Evolutionary conservation across 2,113 vertebrate species (phyloP).

Genomic region (Stigmatopora nigra): DNA sequence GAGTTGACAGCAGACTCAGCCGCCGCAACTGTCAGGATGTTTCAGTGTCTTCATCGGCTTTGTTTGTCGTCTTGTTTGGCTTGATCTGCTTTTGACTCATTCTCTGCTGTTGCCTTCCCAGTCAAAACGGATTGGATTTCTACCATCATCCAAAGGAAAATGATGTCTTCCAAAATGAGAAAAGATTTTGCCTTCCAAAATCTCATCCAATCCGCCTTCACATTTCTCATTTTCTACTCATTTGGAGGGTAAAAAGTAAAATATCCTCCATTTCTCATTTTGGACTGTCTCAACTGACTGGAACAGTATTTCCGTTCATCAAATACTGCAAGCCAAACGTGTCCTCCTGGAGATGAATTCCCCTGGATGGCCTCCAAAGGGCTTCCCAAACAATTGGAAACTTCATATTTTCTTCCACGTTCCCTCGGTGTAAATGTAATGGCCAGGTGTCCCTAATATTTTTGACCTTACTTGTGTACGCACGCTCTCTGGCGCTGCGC

Average conservation of each 20-base stretch:
- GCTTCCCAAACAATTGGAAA: neutral
- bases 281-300: neutral
- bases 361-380: neutral
- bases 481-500: neutral
- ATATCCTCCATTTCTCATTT: neutral
- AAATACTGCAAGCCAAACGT: neutral
- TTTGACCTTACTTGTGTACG: neutral
- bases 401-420: neutral
- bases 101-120: neutral
- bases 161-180: too few relatives aligned
- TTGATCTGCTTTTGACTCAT: conserved; percentile 20
- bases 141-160: too few relatives aligned
- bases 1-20: conserved; percentile 53
- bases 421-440: neutral
- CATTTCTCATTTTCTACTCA: too few relatives aligned
- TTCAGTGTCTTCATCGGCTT: conserved; percentile 31
- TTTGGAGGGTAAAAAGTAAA: too few relatives aligned
- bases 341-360: neutral
- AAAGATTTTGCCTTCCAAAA: too few relatives aligned
- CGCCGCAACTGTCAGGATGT: conserved; percentile 35
- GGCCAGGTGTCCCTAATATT: neutral
- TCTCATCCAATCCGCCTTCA: too few relatives aligned
- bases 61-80: conserved; percentile 38
- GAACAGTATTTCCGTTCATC: neutral
- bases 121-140: too few relatives aligned